These are phyloP conservation scores for Tragelaphus eurycerus DNA, from an alignment of 2,797 vertebrate species.

Conservation along the genomic window DNA sequence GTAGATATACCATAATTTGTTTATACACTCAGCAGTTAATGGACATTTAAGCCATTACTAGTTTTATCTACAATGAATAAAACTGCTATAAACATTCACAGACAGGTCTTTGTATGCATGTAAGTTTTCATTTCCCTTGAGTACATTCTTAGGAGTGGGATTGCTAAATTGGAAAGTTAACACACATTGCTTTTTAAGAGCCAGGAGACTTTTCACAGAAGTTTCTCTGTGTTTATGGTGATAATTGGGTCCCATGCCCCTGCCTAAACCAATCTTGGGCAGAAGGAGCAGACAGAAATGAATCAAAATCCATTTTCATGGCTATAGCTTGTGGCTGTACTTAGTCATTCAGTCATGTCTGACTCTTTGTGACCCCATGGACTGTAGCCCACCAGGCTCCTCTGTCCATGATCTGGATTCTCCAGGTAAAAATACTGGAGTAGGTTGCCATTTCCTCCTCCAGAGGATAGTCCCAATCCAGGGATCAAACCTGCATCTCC, in stretches of 20 bases:
- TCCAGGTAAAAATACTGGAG: background rate
- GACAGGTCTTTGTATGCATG: background rate
- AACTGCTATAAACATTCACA: constrained; percentile 50
- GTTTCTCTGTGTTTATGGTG: background rate
- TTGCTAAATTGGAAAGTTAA: background rate
- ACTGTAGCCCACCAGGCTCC: background rate
- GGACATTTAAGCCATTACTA: constrained; percentile 42
- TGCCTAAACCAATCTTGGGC: constrained; percentile 20
- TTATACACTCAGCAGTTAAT: constrained; percentile 30
- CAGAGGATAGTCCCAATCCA: background rate
- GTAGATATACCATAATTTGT: constrained; percentile 44
- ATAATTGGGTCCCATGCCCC: background rate
- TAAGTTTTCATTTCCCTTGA: constrained; percentile 27
- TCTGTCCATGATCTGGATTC: background rate
- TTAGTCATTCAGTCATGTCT: background rate
- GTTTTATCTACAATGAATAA: constrained; percentile 39
- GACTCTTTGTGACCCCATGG: background rate
- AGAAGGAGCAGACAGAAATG: constrained; percentile 26
- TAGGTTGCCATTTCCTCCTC: background rate
- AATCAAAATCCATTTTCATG: background rate
- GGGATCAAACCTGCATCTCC: background rate
- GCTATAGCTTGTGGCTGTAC: background rate
- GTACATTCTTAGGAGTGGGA: background rate
- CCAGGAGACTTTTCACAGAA: constrained; percentile 15
- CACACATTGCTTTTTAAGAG: constrained; percentile 17